Base-by-base conservation (phyloP, 30 jellyfish, hydroid and myxozoan species). In the Turritopsis dohrnii region DNA sequence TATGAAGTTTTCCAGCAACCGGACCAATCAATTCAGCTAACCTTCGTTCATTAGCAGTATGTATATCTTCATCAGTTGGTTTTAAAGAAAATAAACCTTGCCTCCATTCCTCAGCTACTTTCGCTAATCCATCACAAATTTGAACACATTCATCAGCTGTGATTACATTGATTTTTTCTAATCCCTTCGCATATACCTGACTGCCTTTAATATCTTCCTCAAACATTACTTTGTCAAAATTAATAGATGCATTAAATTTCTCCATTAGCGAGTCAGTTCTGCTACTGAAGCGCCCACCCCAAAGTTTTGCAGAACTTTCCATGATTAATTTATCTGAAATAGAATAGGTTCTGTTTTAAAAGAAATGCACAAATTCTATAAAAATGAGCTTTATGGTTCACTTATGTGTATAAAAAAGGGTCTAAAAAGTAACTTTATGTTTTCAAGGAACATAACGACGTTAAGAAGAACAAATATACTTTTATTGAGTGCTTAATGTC, bases 211-310 rank as follows among this genome's bases (percentile, higher is more conserved):
- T 81, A 52, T 90, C 97, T 72, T 90, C 92, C 53, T 77, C 87
- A 93, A 92, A 90, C 92, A 90, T 76, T 21, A 93, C 73, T 79
- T 86, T 81, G 79, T 90, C 97, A 83, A 79, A 86, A 4, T 89
- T 65, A 1, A 90, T 54, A 20, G 97, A 90, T 9, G 84, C 95
- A 73, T 90, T 90, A 83, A 90, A 90, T 1, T 85, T 22, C 77
- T 90, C 95, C 95, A 90, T 86, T 23, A 90, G 76, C 1, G 93
- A 95, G 72, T 90, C 95, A n/a, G 87, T 88, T 0, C 71, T 72
- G 54, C 88, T 86, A 31, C 80, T 65, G 54, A 90, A 90, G 4
- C 97, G 82, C 27, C 97, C 97, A n/a, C 97, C 97, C 97, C 97
- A 90, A 8, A 86, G 86, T 75, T 86, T 90, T n/a, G n/a, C n/a